phyloP scores from a whole-genome alignment of 2,113 vertebrate species.

The Notarius quadriscutis region DNA sequence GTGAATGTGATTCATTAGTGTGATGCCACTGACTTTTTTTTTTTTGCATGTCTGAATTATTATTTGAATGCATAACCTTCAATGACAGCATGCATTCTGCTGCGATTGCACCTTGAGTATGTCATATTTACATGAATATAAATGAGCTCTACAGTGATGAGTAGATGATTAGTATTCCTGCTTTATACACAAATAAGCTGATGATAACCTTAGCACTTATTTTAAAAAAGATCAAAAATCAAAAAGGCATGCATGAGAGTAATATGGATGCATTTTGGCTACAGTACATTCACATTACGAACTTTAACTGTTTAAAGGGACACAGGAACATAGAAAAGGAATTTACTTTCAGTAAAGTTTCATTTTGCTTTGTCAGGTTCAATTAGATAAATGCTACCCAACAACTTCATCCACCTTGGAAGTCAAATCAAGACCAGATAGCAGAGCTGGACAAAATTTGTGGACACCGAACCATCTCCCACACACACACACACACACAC shows the following conservation, averaged over 20 bases:
- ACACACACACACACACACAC: background rate
- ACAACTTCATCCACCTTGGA: background rate
- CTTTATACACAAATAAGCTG: constrained; percentile 2
- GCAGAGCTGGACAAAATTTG: background rate
- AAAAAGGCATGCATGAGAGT: background rate
- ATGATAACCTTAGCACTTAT: background rate
- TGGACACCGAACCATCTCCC: background rate
- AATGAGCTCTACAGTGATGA: constrained; percentile 12
- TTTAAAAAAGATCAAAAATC: background rate
- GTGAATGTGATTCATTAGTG: constrained; percentile 16
- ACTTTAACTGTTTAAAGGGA: background rate
- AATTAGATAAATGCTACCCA: background rate
- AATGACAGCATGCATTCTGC: constrained; percentile 15
- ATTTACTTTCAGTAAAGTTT: background rate
- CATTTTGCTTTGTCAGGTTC: background rate
- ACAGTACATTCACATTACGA: background rate
- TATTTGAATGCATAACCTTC: constrained; percentile 22
- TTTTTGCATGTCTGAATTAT: constrained; percentile 35
- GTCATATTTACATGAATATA: background rate
- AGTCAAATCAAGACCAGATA: background rate
- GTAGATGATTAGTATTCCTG: constrained; percentile 5
- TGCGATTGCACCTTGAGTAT: background rate
- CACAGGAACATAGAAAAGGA: background rate
- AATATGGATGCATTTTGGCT: background rate
- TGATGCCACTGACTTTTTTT: constrained; percentile 6